These are phyloP conservation scores for Mellilla xanthometata DNA, from an alignment of 2,888 invertebrate genomes.

Conservation along the genomic window DNA sequence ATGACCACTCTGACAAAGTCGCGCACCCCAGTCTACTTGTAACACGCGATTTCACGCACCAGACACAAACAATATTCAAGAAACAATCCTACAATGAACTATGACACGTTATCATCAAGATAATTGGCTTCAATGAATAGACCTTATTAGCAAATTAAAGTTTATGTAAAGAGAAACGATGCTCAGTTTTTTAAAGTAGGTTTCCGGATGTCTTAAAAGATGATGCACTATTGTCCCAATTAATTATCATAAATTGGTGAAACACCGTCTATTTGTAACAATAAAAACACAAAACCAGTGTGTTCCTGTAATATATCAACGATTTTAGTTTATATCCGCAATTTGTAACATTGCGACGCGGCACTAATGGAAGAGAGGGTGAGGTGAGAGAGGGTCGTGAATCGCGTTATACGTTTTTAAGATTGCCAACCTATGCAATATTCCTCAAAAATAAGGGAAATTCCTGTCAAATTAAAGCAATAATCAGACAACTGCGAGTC, in stretches of 20 bases:
- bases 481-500: too few relatives aligned
- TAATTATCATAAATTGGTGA: conserved; percentile 5
- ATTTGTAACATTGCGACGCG: conserved; percentile 16
- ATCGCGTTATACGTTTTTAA: neutral
- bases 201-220: conserved; percentile 65
- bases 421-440: neutral
- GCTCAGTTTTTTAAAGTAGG: conserved; percentile 57
- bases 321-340: conserved; percentile 9
- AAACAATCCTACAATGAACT: conserved; percentile 31
- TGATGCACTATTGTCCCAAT: conserved; percentile 29
- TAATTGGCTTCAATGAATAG: conserved; percentile 19
- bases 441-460: too few relatives aligned
- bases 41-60: conserved; percentile 44
- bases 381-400: neutral
- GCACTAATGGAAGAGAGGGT: conserved; percentile 5
- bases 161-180: conserved; percentile 30
- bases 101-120: conserved; percentile 28
- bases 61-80: conserved; percentile 18
- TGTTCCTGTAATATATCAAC: neutral
- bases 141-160: conserved; percentile 17
- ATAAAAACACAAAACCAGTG: neutral
- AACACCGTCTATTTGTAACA: conserved; percentile 12
- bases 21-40: conserved; percentile 54
- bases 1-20: conserved; percentile 64
- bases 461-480: too few relatives aligned